Evolutionary conservation across 2,113 vertebrate genomes (phyloP).

Genomic region (Mastomys coucha): DNA sequence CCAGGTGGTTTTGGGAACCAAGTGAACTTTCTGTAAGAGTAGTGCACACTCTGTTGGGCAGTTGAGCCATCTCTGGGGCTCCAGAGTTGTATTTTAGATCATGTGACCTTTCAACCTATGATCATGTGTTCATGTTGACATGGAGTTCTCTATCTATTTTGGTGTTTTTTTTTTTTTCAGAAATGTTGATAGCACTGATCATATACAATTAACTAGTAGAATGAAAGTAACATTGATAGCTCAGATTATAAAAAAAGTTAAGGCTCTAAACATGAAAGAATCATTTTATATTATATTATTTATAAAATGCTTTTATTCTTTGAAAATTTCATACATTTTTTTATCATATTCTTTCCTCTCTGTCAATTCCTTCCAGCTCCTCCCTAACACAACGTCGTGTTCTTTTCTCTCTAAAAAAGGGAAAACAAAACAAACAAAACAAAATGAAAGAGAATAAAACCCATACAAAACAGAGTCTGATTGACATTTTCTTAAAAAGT

Average conservation of each 20-base stretch:
- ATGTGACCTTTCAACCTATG: background rate
- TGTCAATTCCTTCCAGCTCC: background rate
- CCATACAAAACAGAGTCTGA: background rate
- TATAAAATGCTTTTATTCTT: background rate
- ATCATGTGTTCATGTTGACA: background rate
- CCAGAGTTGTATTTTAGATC: background rate
- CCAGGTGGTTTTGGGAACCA: background rate
- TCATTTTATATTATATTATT: conserved; percentile 6
- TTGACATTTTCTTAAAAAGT: background rate
- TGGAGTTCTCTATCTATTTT: background rate
- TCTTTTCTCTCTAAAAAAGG: background rate
- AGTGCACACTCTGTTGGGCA: too few relatives aligned
- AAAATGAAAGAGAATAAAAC: background rate
- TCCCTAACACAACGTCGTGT: background rate
- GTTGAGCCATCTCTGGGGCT: background rate
- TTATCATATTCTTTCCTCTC: background rate
- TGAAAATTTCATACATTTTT: background rate
- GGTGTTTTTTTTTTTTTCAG: background rate
- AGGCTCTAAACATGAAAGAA: background rate
- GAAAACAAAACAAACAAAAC: background rate
- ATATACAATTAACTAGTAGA: background rate
- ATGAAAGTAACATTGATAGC: background rate
- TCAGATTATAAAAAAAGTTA: background rate
- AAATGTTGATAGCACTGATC: conserved; percentile 2
- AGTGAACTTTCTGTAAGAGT: background rate